Conservation (phyloP, 1,140 invertebrate genomes). For the Cyclina sinensis region DNA sequence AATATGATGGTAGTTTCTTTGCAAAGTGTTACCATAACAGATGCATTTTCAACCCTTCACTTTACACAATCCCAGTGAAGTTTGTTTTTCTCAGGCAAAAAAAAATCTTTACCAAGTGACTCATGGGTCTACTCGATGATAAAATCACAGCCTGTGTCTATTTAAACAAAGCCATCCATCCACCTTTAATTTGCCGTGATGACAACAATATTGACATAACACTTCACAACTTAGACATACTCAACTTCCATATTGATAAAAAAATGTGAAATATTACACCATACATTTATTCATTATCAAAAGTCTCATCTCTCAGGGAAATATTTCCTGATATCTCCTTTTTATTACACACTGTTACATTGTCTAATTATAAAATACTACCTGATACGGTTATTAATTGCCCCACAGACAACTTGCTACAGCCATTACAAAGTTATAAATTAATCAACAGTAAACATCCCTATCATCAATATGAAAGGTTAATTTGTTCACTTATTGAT, state of each 20-base stretch:
- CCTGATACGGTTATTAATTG: constrained; percentile 28
- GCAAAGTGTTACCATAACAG: too few relatives aligned
- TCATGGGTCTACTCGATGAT: background rate
- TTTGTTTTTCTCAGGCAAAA: background rate
- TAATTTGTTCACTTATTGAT: constrained; percentile 44
- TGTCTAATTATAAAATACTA: constrained; percentile 31
- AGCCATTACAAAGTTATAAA: background rate
- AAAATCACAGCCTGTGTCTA: background rate
- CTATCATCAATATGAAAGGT: background rate
- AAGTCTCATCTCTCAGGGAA: constrained; percentile 1
- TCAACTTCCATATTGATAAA: constrained; percentile 22
- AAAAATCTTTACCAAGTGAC: constrained; percentile 9
- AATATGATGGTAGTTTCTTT: too few relatives aligned
- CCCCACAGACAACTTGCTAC: background rate
- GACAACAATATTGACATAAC: constrained; percentile 43
- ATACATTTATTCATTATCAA: constrained; percentile 46
- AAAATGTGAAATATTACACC: constrained; percentile 35
- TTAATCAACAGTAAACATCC: constrained; percentile 22
- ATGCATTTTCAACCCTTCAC: too few relatives aligned
- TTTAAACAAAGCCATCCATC: constrained; percentile 38
- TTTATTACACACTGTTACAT: constrained; percentile 15
- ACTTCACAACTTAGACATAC: constrained; percentile 29
- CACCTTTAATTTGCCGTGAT: constrained; percentile 26
- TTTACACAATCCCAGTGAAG: too few relatives aligned
- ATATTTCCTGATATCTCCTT: background rate